Base-by-base conservation (phyloP, 53 echinoderm and acorn worm genomes). In the Echinometra lucunter region DNA sequence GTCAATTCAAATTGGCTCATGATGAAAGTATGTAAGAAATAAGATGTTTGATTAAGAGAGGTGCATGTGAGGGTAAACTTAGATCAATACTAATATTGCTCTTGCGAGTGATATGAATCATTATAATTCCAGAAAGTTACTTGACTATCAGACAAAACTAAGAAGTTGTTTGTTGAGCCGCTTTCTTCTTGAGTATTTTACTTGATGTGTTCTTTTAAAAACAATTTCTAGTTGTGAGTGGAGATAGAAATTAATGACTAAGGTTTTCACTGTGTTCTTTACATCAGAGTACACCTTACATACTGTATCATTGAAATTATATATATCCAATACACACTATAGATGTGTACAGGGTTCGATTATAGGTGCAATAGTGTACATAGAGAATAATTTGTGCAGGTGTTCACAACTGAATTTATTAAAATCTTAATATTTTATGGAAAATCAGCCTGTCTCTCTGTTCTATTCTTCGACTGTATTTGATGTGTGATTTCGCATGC, bases 281-380 rank as follows among this genome's bases (percentile, higher is more conserved):
- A 81, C 81, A n/a, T n/a, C n/a, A 49, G 21, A 49, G 28, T 9
- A n/a, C 53, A 85, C 30, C 47, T 28, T 49, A 49, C 85, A 45
- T 27, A n/a, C 15, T 47, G 13, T 45, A 85, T n/a, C 15, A 27
- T n/a, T 85, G 1, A 44, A 42, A 81, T 81, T 81, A 18, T 81
- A 81, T 85, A 49, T 47, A 85, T 85, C 47, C n/a, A 49, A n/a
- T 49, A 85, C 85, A 85, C 47, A 49, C 7, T 34, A 7, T 58
- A 58, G 89, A 89, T 89, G 60, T 88, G 88, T 89, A 89, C 89
- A 89, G 89, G 89, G 89, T 89, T 89, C 32, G 56, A 89, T 7
- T 35, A 58, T 89, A 89, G 89, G 89, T 89, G 89, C 89, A 89
- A 89, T 89, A 89, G 89, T 89, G 89, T 89, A 89, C 12, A 89